Evolutionary conservation across 2,888 invertebrate genomes (phyloP).

Genomic region (Drosophila atripex): DNA sequence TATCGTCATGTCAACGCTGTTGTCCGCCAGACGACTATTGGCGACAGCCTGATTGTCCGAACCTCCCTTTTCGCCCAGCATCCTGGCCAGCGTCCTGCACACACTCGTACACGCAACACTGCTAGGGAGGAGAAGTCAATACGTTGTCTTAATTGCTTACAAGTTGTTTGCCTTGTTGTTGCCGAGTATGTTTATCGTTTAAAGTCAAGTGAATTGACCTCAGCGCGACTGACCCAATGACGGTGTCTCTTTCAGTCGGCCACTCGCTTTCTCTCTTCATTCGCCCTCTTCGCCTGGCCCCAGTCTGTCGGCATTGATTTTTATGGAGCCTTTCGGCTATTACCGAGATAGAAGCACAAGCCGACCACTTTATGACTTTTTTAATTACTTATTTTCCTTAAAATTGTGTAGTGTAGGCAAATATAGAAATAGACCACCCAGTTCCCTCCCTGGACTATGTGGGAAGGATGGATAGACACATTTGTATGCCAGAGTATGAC

Average conservation of each 20-base stretch:
- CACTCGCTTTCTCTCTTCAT: not conserved
- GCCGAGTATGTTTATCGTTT: constrained; percentile 69
- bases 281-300: constrained; percentile 42
- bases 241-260: not conserved
- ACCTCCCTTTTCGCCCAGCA: constrained; percentile 7
- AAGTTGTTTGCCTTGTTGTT: constrained; percentile 68
- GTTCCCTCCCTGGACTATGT: constrained; percentile 15
- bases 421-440: constrained; percentile 60
- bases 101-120: constrained; percentile 33
- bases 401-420: constrained; percentile 62
- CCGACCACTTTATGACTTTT: constrained; percentile 67
- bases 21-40: constrained; percentile 27
- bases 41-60: constrained; percentile 34
- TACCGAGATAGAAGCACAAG: constrained; percentile 33
- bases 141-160: constrained; percentile 73
- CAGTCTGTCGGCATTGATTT: constrained; percentile 72
- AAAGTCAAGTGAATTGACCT: constrained; percentile 65
- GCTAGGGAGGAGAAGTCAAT: constrained; percentile 54
- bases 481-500: constrained; percentile 24
- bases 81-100: constrained; percentile 5
- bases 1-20: constrained; percentile 29
- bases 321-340: constrained; percentile 45
- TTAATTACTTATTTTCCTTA: constrained; percentile 74
- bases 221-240: constrained; percentile 50
- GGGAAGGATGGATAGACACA: constrained; percentile 52